Conservation (phyloP, 2,113 vertebrate species). For the Physeter macrocephalus region DNA sequence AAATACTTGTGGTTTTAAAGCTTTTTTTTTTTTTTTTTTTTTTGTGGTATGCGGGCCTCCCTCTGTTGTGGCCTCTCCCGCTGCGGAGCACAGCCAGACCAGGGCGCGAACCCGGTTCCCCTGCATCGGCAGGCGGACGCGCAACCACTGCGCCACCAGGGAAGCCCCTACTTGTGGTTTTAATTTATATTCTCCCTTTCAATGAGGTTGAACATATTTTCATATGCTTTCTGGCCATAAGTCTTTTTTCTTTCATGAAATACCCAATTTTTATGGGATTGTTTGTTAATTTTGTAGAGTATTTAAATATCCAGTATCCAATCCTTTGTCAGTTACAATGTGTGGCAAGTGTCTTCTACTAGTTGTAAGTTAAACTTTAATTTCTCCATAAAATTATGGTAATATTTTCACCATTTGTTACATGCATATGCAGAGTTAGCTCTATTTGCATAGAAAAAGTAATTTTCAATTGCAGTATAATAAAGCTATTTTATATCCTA, state of each 20-base stretch:
- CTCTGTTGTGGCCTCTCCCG: no score
- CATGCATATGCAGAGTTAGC: neutral
- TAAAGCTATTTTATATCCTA: neutral
- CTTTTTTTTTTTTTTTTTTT: no score
- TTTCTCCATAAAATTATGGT: neutral
- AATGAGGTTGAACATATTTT: neutral
- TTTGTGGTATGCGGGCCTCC: no score
- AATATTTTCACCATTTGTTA: neutral
- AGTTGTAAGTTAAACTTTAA: neutral
- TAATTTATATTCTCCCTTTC: neutral
- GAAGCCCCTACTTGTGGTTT: neutral
- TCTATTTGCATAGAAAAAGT: neutral
- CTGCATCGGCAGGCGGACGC: no score
- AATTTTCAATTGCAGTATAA: neutral
- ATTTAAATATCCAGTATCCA: neutral
- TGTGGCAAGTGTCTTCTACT: neutral
- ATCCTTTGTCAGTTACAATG: neutral
- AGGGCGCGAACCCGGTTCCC: no score
- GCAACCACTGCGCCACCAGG: no score
- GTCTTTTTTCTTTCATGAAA: conserved; percentile 1
- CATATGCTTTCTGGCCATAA: neutral
- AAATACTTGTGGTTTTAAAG: conserved; percentile 20
- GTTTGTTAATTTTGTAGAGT: neutral
- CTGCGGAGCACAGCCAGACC: no score
- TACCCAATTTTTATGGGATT: neutral